A percentile compares a stretch with the other conserved stretches of the same genome.
These are phyloP conservation scores for Torymus texanus DNA, from an alignment of 2,888 invertebrate species.

Conservation along the genomic window DNA sequence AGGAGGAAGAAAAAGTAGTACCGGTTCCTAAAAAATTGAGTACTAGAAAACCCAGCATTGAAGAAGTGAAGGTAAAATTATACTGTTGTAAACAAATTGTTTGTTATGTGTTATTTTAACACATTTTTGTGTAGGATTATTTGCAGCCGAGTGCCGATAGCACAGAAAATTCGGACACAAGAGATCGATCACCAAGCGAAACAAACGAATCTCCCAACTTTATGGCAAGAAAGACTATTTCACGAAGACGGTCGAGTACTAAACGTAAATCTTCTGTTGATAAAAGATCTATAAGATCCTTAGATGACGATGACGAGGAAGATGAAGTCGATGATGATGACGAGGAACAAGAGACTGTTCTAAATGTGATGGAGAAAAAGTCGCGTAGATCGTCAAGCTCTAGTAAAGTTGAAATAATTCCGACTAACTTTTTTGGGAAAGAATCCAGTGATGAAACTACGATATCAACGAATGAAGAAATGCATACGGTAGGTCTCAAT, in stretches of 20 bases:
- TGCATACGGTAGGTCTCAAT: slow-evolving; percentile 37
- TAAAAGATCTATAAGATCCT: slow-evolving; percentile 11
- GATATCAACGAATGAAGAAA: slow-evolving; percentile 57
- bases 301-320: slow-evolving; percentile 32
- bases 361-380: slow-evolving; percentile 46
- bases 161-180: slow-evolving; percentile 21
- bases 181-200: slow-evolving; percentile 1
- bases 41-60: slow-evolving; percentile 14
- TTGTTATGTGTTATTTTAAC: too few relatives aligned
- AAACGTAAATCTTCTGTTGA: slow-evolving; percentile 40
- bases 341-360: slow-evolving; percentile 45
- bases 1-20: slow-evolving; percentile 22
- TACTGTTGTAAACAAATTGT: too few relatives aligned
- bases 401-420: slow-evolving; percentile 44
- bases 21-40: not conserved
- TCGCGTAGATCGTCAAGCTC: slow-evolving; percentile 42
- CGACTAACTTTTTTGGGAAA: slow-evolving; percentile 39
- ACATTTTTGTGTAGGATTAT: slow-evolving; percentile 17
- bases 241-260: slow-evolving; percentile 23
- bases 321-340: slow-evolving; percentile 45
- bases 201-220: slow-evolving; percentile 15
- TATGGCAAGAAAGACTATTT: not conserved
- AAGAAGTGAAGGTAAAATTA: slow-evolving; percentile 37
- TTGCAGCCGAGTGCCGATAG: not conserved
- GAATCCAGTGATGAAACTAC: slow-evolving; percentile 59